phyloP scores from a whole-genome alignment of 2,113 vertebrate genomes.

The Lota lota region DNA sequence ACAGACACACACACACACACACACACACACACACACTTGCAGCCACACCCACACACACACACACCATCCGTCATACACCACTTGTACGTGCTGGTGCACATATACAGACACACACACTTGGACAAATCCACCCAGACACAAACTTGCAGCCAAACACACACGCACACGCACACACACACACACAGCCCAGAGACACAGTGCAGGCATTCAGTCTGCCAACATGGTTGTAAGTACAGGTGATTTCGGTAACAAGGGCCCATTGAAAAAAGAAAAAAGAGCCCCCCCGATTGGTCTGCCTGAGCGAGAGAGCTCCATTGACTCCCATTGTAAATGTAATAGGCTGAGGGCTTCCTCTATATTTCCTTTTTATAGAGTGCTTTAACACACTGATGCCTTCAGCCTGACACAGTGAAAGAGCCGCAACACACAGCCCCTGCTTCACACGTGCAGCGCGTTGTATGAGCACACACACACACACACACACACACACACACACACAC shows the following conservation, averaged over 20 bases:
- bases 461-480: background rate
- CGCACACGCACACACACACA: constrained; percentile 2
- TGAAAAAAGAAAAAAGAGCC: background rate
- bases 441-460: background rate
- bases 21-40: constrained; percentile 4
- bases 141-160: background rate
- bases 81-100: background rate
- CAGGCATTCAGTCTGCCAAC: background rate
- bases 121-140: background rate
- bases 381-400: constrained; percentile 7
- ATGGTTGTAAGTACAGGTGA: background rate
- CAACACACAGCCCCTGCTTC: constrained; percentile 3
- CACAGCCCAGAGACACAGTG: background rate
- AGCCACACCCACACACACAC: constrained; percentile 17
- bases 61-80: background rate
- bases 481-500: background rate
- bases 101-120: constrained; percentile 3
- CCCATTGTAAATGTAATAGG: constrained; percentile 4
- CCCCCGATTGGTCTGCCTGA: background rate
- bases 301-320: background rate
- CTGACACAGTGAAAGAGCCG: background rate
- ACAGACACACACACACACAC: background rate
- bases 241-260: background rate
- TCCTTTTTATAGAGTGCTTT: constrained; percentile 15
- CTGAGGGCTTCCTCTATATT: constrained; percentile 5